Evolutionary conservation across 2,113 vertebrate genomes (phyloP).

Genomic region (Microtus pennsylvanicus): DNA sequence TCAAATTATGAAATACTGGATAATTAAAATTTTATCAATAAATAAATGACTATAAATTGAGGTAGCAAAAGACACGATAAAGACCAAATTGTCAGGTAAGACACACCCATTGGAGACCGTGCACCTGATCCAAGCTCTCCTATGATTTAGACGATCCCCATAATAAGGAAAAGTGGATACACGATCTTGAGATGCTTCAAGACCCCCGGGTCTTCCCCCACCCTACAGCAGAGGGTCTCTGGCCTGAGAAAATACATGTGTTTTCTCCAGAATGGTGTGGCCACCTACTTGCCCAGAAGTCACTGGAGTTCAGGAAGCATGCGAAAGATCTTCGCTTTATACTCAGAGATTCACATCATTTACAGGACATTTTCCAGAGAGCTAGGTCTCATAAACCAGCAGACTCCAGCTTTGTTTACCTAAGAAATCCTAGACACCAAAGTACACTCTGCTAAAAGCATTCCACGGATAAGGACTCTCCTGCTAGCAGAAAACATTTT

Average conservation of each 20-base stretch:
- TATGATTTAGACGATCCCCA: neutral
- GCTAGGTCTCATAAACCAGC: slow-evolving; percentile 34
- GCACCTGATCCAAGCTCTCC: neutral
- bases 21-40: slow-evolving; percentile 45
- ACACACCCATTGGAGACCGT: neutral
- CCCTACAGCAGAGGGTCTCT: neutral
- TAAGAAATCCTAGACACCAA: slow-evolving; percentile 59
- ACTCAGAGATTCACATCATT: slow-evolving; percentile 49
- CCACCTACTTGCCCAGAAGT: slow-evolving; percentile 33
- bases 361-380: slow-evolving; percentile 65
- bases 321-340: slow-evolving; percentile 65
- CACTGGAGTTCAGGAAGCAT: slow-evolving; percentile 33
- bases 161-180: neutral
- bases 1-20: neutral
- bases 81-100: neutral
- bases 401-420: slow-evolving; percentile 60
- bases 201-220: neutral
- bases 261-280: slow-evolving; percentile 5
- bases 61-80: neutral
- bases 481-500: slow-evolving; percentile 34
- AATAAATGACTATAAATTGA: slow-evolving; percentile 20
- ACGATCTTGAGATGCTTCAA: neutral
- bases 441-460: slow-evolving; percentile 68
- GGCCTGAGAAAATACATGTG: neutral
- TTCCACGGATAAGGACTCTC: slow-evolving; percentile 57